Percentiles rank a stretch among this genome's conserved stretches.
Conservation (phyloP, 2,888 invertebrate genomes). For the Protophormia terraenovae region DNA sequence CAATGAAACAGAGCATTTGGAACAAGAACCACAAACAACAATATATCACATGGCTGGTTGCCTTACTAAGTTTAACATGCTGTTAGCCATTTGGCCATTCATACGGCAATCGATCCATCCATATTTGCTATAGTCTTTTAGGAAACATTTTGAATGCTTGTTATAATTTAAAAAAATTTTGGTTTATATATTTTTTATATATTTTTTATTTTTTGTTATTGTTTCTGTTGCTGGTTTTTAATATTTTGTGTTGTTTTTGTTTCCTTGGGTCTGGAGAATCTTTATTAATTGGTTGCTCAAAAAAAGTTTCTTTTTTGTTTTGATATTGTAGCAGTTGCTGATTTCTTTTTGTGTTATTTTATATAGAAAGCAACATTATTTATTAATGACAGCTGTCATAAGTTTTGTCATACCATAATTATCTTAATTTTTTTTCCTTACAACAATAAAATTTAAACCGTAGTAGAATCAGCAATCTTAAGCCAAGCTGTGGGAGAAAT, state of each 20-base stretch:
- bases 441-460: neutral
- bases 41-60: conserved; percentile 32
- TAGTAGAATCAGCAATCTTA: neutral
- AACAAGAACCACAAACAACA: too few species aligned
- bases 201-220: neutral
- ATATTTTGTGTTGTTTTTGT: neutral
- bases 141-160: conserved; percentile 38
- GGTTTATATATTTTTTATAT: too few species aligned
- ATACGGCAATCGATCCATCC: conserved; percentile 6
- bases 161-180: conserved; percentile 45
- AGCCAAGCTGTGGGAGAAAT: conserved; percentile 51
- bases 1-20: conserved; percentile 26
- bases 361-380: conserved; percentile 24
- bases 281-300: conserved; percentile 52
- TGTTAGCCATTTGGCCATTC: neutral
- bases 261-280: conserved; percentile 14
- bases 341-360: neutral
- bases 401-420: conserved; percentile 59
- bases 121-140: conserved; percentile 2
- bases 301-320: conserved; percentile 8
- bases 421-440: conserved; percentile 7
- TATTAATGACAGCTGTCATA: conserved; percentile 61
- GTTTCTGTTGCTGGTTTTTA: neutral
- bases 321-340: conserved; percentile 21
- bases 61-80: neutral